phyloP scores from a whole-genome alignment of 2,113 vertebrate genomes.

The Camarhynchus parvulus region DNA sequence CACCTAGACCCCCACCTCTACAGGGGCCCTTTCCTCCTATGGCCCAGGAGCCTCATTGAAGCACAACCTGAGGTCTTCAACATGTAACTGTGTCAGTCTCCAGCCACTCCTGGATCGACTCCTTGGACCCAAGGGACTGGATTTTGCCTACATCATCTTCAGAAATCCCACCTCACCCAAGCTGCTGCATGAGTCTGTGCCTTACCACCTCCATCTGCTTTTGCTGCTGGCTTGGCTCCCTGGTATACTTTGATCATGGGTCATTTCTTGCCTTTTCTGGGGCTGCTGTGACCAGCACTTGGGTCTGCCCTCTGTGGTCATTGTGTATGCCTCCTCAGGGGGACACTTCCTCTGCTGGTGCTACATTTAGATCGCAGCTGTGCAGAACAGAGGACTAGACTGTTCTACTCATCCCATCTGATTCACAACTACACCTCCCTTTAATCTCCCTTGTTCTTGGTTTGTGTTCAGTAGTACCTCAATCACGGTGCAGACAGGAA shows the following conservation, averaged over 20 bases:
- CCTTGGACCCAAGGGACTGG: neutral
- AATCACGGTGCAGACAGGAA: fast-evolving
- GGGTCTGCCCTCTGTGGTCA: neutral
- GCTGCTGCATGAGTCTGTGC: neutral
- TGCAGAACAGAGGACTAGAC: neutral
- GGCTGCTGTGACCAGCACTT: neutral
- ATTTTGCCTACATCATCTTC: neutral
- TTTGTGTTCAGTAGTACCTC: neutral
- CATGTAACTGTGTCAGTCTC: neutral
- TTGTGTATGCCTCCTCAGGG: neutral
- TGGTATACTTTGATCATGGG: neutral
- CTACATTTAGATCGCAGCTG: neutral
- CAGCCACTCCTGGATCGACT: neutral
- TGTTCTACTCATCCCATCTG: neutral
- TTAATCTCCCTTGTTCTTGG: neutral
- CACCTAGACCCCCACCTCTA: too few relatives aligned
- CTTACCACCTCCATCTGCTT: neutral
- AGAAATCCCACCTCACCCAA: neutral
- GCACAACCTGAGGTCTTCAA: neutral
- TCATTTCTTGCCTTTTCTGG: neutral
- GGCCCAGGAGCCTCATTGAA: neutral
- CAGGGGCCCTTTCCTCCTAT: neutral
- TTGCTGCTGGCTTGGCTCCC: neutral
- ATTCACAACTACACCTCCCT: neutral
- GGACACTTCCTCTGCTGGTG: neutral